Base-by-base conservation (phyloP, 2,888 invertebrate genomes). In the Helleia helle region DNA sequence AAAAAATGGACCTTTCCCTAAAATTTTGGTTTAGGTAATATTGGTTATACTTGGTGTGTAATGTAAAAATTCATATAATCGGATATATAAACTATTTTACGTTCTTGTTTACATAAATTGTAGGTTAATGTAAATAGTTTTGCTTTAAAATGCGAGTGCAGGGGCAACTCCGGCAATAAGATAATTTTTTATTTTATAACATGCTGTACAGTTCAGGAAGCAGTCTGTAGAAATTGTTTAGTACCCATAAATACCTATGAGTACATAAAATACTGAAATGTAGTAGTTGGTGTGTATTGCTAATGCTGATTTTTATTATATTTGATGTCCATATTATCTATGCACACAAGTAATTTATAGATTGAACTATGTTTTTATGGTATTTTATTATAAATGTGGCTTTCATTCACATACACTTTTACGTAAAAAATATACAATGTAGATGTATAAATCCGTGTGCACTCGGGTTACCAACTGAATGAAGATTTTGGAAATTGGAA, bases 111-210 rank as follows among this genome's bases (percentile, higher is more conserved):
- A 67, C 67, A 57, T 65, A 65, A 61, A 63, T 52, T 58, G 60
- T 72, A 70, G 66, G 63, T 65, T 71, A 72, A 69, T 79, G 77
- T 80, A 79, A 72, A 80, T 80, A 80, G 68, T 62, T 68, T 67
- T 69, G 67, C 67, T 68, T 71, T 60, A 60, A 58, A 57, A 54
- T 49, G 51, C 50, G 51, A 43, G 46, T 50, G 49, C 54, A 54
- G 54, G 55, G 53, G 47, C 49, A 55, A 59, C 57, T 61, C 62
- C 48, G 56, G 55, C 57, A 58, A 63, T 62, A 52, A 56, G 55
- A 54, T 55, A 53, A 47, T 52, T 47, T 52, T 48, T 55, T 43
- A 42, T 42, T 48, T 54, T 54, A 45, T 49, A 45, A 43, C n/a
- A 47, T 49, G 42, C 37, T 52, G 50, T 50, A 53, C 52, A 53